Evolutionary conservation across 1,140 invertebrate species (phyloP).

Genomic region (Panagrolaimus sp.): DNA sequence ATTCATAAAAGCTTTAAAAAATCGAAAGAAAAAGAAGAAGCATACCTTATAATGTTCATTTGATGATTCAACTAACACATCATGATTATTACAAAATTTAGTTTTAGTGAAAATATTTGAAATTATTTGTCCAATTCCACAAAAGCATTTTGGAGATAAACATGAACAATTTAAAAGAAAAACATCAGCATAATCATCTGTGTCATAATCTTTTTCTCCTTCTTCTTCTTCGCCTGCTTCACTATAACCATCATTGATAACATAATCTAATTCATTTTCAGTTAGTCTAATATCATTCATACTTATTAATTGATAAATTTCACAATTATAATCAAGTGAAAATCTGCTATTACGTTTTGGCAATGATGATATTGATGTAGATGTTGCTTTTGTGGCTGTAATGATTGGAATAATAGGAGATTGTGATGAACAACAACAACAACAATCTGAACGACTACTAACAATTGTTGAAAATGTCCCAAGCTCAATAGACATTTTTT

Average conservation of each 20-base stretch:
- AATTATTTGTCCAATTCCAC: neutral
- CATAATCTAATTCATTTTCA: neutral
- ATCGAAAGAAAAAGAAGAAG: neutral
- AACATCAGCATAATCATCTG: constrained; percentile 8
- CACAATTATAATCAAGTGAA: neutral
- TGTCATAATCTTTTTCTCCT: neutral
- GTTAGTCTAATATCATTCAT: too few species aligned
- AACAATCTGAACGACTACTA: too few species aligned
- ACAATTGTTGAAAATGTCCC: too few species aligned
- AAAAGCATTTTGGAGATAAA: neutral
- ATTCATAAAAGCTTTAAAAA: neutral
- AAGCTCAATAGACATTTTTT: too few species aligned
- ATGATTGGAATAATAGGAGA: neutral
- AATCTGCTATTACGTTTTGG: neutral
- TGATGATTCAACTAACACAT: neutral
- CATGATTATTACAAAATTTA: neutral
- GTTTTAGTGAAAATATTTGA: neutral
- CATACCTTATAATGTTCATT: constrained; percentile 3
- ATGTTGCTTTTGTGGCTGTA: neutral
- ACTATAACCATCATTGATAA: neutral
- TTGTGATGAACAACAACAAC: neutral
- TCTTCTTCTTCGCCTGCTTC: neutral
- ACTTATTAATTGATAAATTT: too few species aligned
- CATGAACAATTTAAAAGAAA: constrained; percentile 7
- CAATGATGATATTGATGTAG: neutral